These are phyloP conservation scores for Drosophila neoperkinsi DNA, from an alignment of 2,888 invertebrate species.

Conservation along the genomic window DNA sequence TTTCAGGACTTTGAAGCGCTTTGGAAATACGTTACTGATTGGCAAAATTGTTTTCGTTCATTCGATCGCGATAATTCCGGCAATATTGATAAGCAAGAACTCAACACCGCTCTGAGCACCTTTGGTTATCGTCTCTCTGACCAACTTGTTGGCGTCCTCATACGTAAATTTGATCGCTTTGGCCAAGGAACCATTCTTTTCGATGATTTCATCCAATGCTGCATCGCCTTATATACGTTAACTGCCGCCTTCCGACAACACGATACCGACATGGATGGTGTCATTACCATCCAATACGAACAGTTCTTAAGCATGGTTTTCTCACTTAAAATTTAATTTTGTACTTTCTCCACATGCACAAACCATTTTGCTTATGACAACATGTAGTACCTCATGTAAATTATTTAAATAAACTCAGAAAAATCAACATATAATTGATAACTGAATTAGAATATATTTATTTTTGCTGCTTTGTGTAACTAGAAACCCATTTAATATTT, in stretches of 20 bases:
- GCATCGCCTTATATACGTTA: constrained; percentile 94
- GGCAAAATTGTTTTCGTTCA: constrained; percentile 97
- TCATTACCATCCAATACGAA: constrained; percentile 97
- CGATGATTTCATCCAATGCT: constrained; percentile 99
- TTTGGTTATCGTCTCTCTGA: constrained; percentile 97
- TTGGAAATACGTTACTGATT: constrained; percentile 99
- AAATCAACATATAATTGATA: constrained; percentile 8
- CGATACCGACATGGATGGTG: constrained; percentile 97
- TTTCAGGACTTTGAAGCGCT: constrained; percentile 98
- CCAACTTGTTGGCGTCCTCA: constrained; percentile 91
- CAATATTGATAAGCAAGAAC: constrained; percentile 95
- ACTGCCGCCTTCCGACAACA: constrained; percentile 94
- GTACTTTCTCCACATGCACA: constrained; percentile 5
- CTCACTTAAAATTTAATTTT: constrained; percentile 89
- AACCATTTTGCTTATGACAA: background rate
- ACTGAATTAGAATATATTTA: background rate
- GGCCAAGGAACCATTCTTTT: constrained; percentile 97
- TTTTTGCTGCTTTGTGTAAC: background rate
- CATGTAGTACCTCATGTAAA: constrained; percentile 4
- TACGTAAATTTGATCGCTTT: constrained; percentile 97
- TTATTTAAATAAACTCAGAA: background rate
- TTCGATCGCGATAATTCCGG: constrained; percentile 97
- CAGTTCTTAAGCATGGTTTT: constrained; percentile 97
- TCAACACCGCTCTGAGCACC: constrained; percentile 94
- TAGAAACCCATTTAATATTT: constrained; percentile 67